These are phyloP conservation scores for Trachurus trachurus DNA, from an alignment of 2,797 vertebrate species.

Conservation along the genomic window DNA sequence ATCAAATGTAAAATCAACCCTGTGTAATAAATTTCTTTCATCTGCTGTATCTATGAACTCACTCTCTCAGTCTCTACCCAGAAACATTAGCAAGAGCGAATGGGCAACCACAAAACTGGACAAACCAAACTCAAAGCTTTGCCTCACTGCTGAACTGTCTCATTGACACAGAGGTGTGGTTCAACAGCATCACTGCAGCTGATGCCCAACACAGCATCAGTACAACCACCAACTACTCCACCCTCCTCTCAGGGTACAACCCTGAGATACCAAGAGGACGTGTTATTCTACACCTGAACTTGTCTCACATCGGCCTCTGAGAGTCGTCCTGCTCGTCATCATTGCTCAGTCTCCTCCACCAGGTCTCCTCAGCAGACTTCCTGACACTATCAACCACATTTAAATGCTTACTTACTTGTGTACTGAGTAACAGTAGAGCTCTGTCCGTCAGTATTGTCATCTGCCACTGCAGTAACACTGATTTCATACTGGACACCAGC, in stretches of 20 bases:
- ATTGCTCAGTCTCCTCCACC: neutral
- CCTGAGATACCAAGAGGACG: too few species aligned
- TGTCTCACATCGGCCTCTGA: neutral
- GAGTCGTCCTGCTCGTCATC: neutral
- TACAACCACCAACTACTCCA: too few species aligned
- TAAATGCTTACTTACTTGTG: constrained; percentile 33
- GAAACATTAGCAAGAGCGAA: too few species aligned
- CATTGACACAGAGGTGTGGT: too few species aligned
- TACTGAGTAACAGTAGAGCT: neutral
- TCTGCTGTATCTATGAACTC: neutral
- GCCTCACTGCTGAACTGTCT: too few species aligned
- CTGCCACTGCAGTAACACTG: constrained; percentile 26
- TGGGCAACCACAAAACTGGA: too few species aligned
- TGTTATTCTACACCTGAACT: too few species aligned
- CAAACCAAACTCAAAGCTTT: too few species aligned
- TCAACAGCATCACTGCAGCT: too few species aligned
- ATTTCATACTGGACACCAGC: constrained; percentile 21
- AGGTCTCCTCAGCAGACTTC: neutral
- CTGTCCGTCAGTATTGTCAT: neutral
- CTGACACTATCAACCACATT: neutral
- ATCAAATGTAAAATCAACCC: too few species aligned
- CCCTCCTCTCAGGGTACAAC: neutral
- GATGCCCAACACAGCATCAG: too few species aligned
- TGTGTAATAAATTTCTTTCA: too few species aligned
- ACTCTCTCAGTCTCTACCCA: neutral